Percentiles rank a stretch among this genome's conserved stretches.
phyloP scores from a whole-genome alignment of 2,113 vertebrate species.

The Barnardius zonarius region DNA sequence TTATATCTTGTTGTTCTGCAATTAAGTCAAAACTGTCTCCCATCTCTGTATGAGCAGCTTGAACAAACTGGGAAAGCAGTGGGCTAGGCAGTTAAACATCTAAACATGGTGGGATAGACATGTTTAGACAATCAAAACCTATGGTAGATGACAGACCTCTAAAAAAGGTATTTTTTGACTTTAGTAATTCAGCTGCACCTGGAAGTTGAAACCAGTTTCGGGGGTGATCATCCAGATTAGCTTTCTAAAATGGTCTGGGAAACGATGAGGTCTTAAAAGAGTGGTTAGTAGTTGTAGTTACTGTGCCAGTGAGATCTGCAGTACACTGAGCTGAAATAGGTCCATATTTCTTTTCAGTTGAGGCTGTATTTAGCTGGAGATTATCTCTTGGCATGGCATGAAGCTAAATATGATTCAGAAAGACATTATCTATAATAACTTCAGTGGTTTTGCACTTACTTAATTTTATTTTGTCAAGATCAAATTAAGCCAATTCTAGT shows the following conservation, averaged over 20 bases:
- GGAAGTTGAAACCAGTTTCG: not conserved
- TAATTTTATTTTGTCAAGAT: slow-evolving; percentile 47
- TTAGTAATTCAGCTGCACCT: not conserved
- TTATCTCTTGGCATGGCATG: slow-evolving; percentile 15
- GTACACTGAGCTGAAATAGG: not conserved
- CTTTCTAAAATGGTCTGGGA: not conserved
- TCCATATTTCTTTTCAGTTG: not conserved
- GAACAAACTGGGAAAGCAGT: not conserved
- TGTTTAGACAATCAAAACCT: not conserved
- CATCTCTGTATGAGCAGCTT: not conserved
- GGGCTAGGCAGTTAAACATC: not conserved
- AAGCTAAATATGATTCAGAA: slow-evolving; percentile 31
- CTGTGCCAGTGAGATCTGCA: not conserved
- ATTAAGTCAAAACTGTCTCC: not conserved
- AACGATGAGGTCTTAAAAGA: not conserved
- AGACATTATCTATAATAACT: not conserved
- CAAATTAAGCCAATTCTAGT: slow-evolving; percentile 10
- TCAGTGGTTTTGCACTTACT: not conserved
- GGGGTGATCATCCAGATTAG: not conserved
- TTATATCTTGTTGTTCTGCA: not conserved
- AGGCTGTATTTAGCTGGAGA: slow-evolving; percentile 2
- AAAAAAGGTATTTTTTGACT: not conserved
- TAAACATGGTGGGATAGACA: not conserved
- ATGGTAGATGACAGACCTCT: not conserved
- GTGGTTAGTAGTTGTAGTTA: not conserved